phyloP scores from a whole-genome alignment of 2,888 invertebrate genomes.

The Sepiola atlantica region DNA sequence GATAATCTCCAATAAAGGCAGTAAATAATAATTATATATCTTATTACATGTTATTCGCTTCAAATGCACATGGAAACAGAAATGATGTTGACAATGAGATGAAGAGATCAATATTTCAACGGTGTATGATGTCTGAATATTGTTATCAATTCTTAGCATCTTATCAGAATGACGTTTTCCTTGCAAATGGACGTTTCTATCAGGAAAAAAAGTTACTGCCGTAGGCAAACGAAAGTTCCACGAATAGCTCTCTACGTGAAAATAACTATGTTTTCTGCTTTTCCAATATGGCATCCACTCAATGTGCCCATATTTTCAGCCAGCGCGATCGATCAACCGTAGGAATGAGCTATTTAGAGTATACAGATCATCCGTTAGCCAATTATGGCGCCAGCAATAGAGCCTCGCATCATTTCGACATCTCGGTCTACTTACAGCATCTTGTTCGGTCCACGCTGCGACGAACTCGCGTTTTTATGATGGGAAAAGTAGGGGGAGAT shows the following conservation, averaged over 20 bases:
- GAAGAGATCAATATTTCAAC: background rate
- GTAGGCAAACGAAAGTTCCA: background rate
- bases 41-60: no score
- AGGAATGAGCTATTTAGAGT: conserved; percentile 8
- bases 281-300: background rate
- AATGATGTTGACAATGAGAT: background rate
- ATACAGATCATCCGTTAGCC: background rate
- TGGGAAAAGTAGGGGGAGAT: background rate
- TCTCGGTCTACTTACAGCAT: background rate
- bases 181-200: background rate
- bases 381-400: background rate
- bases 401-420: background rate
- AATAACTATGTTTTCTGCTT: background rate
- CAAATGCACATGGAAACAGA: background rate
- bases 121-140: background rate
- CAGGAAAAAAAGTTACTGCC: background rate
- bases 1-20: no score
- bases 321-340: background rate
- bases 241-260: background rate
- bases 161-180: background rate
- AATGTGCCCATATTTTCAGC: background rate
- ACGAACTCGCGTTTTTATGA: background rate
- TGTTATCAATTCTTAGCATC: background rate
- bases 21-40: no score
- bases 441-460: background rate